Base-by-base conservation (phyloP, 1,140 invertebrate species). In the Akabosia matsudoensis region DNA sequence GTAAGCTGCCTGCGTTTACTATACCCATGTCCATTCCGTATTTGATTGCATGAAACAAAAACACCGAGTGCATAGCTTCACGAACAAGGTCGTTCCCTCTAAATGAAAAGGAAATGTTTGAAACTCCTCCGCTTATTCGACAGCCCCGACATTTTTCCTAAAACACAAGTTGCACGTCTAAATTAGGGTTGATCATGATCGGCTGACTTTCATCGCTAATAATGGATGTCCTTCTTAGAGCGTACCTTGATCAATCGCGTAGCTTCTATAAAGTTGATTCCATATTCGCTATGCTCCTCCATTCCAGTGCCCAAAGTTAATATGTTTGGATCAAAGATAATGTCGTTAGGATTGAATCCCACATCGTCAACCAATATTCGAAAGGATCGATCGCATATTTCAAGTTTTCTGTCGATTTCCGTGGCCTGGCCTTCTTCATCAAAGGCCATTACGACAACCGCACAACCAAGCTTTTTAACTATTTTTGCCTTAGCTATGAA, bases 281-380 rank as follows among this genome's bases (percentile, higher is more conserved):
- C 89, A 84, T 90, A 90, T 4, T 80, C 82, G 74, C 88, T 87
- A 81, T 90, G 89, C 81, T 90, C 89, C 78, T 89, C 87, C 82
- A 90, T 89, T 26, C 89, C 89, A 33, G 89, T 90, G 7, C 88
- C 89, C 78, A 90, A 87, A 1, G 89, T 89, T 4, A 90, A 82
- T 80, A 90, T 90, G 79, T 90, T 90, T 0, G 89, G 89, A 82
- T 90, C 89, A 84, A 90, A 90, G 73, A 90, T 90, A 73, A 90
- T 88, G 78, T 90, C 89, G 82, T 86, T 86, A 0, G 87, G 86
- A 81, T 89, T 86, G 80, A 90, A 90, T 10, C 88, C 85, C 2
- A 89, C 85, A 81, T 85, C 83, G 54, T 88, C 82, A 0, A 86
- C 85, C n/a, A 89, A 82, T 31, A 89, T 82, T 24, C 85, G 82